Evolutionary conservation across 2,113 vertebrate genomes (phyloP).

Genomic region (Rutilus rutilus): DNA sequence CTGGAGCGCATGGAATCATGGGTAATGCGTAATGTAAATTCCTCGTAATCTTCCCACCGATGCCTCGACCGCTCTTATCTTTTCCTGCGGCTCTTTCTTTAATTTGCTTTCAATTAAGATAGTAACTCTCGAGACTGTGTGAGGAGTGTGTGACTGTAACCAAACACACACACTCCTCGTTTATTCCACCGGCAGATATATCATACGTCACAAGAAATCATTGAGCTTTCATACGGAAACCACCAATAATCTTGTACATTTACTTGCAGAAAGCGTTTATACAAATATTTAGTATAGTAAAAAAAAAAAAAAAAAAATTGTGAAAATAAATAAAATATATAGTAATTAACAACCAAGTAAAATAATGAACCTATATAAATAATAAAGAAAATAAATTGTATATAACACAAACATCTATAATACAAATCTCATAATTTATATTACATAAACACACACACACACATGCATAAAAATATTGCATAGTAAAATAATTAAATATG

Average conservation of each 20-base stretch:
- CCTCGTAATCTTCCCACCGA: slow-evolving; percentile 22
- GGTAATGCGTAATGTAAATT: slow-evolving; percentile 24
- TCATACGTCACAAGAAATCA: not conserved
- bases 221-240: not conserved
- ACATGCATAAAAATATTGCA: too few relatives aligned
- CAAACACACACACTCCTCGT: slow-evolving; percentile 3
- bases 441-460: too few relatives aligned
- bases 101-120: slow-evolving; percentile 54
- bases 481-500: too few relatives aligned
- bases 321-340: too few relatives aligned
- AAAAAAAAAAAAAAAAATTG: too few relatives aligned
- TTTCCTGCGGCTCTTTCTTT: slow-evolving; percentile 18
- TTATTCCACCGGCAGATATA: not conserved
- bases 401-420: too few relatives aligned
- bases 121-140: not conserved
- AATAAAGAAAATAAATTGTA: too few relatives aligned
- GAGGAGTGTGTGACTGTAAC: not conserved
- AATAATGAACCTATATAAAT: too few relatives aligned
- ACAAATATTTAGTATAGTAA: too few relatives aligned
- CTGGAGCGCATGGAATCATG: not conserved
- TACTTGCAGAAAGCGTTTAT: not conserved
- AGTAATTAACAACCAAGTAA: too few relatives aligned
- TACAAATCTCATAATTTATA: too few relatives aligned
- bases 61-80: slow-evolving; percentile 33
- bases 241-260: not conserved